Percentiles rank a stretch among this genome's conserved stretches.
Conservation (phyloP, 2,797 vertebrate genomes). For the Toxotes lorentzi region DNA sequence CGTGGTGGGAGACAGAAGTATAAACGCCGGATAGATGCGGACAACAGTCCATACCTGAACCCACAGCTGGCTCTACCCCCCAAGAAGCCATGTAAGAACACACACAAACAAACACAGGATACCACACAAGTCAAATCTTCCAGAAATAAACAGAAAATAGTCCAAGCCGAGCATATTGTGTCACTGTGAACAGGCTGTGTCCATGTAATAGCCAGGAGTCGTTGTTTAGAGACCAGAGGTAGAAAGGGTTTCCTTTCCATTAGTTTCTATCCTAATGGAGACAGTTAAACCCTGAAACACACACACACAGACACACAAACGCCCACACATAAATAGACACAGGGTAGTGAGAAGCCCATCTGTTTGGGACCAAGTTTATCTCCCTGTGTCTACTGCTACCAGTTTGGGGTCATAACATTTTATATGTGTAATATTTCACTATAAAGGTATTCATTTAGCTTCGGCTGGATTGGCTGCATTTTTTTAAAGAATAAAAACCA, state of each 20-base stretch:
- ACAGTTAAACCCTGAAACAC: conserved; percentile 65
- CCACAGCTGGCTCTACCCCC: conserved; percentile 97
- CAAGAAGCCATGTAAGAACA: conserved; percentile 99
- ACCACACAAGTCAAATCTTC: not conserved
- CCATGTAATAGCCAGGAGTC: not conserved
- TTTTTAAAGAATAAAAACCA: conserved; percentile 59
- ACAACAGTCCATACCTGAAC: conserved; percentile 99
- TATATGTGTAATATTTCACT: conserved; percentile 75
- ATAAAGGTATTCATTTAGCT: conserved; percentile 71
- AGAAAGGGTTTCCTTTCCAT: conserved; percentile 34
- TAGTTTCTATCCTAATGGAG: conserved; percentile 45
- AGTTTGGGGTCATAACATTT: conserved; percentile 79
- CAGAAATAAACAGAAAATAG: not conserved
- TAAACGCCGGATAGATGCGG: conserved; percentile 99
- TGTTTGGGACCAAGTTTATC: conserved; percentile 73
- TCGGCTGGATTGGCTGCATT: conserved; percentile 61
- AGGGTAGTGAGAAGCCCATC: conserved; percentile 66
- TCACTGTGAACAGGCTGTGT: not conserved
- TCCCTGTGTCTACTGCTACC: conserved; percentile 65
- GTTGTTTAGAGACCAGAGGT: conserved; percentile 21
- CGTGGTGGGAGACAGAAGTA: conserved; percentile 99
- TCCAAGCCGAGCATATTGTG: not conserved
- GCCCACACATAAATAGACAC: conserved; percentile 55
- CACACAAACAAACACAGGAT: conserved; percentile 16
- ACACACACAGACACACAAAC: conserved; percentile 22